These are phyloP conservation scores for Orchesella flavescens DNA, from an alignment of 2,888 invertebrate species.

Conservation along the genomic window DNA sequence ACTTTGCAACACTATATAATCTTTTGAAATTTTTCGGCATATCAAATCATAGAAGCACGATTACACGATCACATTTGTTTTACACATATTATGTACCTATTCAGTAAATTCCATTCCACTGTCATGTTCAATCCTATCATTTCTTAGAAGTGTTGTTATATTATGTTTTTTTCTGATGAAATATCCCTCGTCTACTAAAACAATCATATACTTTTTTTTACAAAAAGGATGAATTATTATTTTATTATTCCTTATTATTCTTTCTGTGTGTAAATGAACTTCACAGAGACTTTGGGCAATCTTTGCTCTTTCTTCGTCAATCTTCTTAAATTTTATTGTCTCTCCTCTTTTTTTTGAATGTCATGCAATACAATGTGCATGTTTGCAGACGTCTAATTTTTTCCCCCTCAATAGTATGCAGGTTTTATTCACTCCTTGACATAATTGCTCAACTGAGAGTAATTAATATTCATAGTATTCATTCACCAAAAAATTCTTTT, in stretches of 20 bases:
- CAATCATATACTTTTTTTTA: constrained; percentile 12
- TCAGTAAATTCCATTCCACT: constrained; percentile 36
- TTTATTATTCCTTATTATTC: neutral
- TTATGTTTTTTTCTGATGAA: constrained; percentile 20
- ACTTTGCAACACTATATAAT: constrained; percentile 20
- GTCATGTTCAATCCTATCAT: constrained; percentile 8
- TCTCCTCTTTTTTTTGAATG: constrained; percentile 40
- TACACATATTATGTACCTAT: constrained; percentile 4
- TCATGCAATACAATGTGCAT: constrained; percentile 36
- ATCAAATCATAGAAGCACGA: neutral
- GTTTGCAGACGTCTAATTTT: constrained; percentile 1
- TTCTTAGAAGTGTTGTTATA: neutral
- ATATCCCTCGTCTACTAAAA: constrained; percentile 16
- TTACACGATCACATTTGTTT: neutral
- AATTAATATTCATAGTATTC: constrained; percentile 64
- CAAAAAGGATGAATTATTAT: constrained; percentile 18
- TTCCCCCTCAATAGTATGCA: constrained; percentile 17
- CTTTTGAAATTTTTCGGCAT: constrained; percentile 37
- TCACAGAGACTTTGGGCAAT: constrained; percentile 20
- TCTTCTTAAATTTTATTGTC: constrained; percentile 9
- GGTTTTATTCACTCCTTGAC: constrained; percentile 63
- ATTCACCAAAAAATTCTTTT: constrained; percentile 19
- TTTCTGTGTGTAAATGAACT: constrained; percentile 1
- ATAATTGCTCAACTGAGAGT: constrained; percentile 64
- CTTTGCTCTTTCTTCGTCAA: constrained; percentile 23